phyloP scores from a whole-genome alignment of 1,140 invertebrate genomes.

The Sipha flava region DNA sequence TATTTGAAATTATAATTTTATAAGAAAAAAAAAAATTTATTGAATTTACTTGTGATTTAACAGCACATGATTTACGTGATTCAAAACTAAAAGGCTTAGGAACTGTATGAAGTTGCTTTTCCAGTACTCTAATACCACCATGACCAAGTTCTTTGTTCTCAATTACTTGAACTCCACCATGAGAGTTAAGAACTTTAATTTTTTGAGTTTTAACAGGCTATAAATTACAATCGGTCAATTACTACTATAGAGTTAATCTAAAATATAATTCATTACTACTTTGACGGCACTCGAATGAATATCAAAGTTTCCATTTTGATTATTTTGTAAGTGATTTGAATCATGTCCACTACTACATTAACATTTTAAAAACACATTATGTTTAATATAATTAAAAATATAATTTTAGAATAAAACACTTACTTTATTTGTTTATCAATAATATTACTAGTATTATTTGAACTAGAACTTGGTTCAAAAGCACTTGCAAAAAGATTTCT shows the following conservation, averaged over 20 bases:
- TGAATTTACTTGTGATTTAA: background rate
- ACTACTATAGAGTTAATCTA: background rate
- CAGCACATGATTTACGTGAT: background rate
- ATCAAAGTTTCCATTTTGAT: background rate
- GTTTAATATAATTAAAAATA: background rate
- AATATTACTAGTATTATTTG: background rate
- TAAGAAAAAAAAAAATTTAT: background rate
- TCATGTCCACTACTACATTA: background rate
- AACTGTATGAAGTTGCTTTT: conserved; percentile 12
- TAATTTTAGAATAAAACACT: background rate
- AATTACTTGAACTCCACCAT: conserved; percentile 9
- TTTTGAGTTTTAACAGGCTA: background rate
- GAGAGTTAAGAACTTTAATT: conserved; percentile 13
- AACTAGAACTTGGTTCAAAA: background rate
- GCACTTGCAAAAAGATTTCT: background rate
- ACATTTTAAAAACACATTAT: background rate
- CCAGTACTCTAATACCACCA: background rate
- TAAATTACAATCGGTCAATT: background rate
- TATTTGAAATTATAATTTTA: background rate
- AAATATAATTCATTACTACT: background rate
- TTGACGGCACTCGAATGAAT: background rate
- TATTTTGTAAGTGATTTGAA: background rate
- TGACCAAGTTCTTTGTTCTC: conserved; percentile 20
- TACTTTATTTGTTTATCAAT: background rate
- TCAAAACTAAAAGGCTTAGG: conserved; percentile 9